Conservation (phyloP, 2,797 vertebrate genomes). For the Florisuga fusca region DNA sequence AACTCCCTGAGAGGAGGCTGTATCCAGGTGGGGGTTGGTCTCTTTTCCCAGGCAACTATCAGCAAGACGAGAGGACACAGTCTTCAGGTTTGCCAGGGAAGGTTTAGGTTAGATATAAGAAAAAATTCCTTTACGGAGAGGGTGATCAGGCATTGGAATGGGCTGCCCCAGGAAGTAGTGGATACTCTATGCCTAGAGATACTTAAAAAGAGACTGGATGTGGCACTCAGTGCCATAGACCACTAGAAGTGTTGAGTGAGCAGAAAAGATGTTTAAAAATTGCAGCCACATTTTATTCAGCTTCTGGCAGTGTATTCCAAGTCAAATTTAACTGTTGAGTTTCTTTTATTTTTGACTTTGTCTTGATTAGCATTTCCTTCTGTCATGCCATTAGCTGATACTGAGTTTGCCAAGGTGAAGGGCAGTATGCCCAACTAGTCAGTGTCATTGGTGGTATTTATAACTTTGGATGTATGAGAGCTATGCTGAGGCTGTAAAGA, state of each 20-base stretch:
- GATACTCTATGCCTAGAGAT: too few relatives aligned
- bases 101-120: too few relatives aligned
- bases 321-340: neutral
- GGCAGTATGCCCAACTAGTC: neutral
- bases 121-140: too few relatives aligned
- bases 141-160: too few relatives aligned
- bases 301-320: neutral
- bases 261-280: neutral
- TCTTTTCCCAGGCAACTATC: too few relatives aligned
- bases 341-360: neutral
- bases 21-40: too few relatives aligned
- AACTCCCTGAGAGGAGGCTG: too few relatives aligned
- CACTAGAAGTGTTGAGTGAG: neutral
- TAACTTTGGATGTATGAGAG: neutral
- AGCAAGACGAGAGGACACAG: too few relatives aligned
- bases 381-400: neutral
- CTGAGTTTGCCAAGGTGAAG: neutral
- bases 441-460: neutral
- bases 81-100: too few relatives aligned
- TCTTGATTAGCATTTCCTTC: neutral
- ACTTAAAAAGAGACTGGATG: too few relatives aligned
- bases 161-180: too few relatives aligned
- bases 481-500: neutral
- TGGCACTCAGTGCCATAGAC: too few relatives aligned
- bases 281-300: neutral